Conservation (phyloP, 2,113 vertebrate species). For the Kryptolebias marmoratus region DNA sequence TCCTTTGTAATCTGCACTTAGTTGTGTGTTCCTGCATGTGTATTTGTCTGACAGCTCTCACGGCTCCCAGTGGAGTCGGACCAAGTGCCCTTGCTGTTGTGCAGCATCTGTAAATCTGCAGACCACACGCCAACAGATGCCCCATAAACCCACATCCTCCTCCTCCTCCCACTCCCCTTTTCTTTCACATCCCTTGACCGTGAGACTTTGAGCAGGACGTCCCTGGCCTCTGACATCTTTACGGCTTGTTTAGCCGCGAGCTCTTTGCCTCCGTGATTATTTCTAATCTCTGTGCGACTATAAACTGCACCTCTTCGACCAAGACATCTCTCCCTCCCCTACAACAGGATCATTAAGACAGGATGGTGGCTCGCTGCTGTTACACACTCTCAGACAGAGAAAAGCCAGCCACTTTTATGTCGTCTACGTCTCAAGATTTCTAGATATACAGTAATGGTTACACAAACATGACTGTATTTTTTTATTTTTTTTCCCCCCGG, state of each 20-base stretch:
- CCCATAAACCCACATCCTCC: constrained; percentile 50
- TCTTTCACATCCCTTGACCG: constrained; percentile 54
- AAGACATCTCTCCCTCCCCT: constrained; percentile 13
- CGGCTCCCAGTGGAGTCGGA: constrained; percentile 57
- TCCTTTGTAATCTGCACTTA: constrained; percentile 35
- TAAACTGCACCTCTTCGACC: constrained; percentile 53
- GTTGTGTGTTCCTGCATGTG: constrained; percentile 30
- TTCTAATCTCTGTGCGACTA: constrained; percentile 68
- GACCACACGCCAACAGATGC: constrained; percentile 64
- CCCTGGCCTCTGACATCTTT: constrained; percentile 73
- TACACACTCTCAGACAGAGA: constrained; percentile 41
- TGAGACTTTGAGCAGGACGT: constrained; percentile 75
- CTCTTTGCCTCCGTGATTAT: constrained; percentile 73
- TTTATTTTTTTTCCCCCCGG: constrained; percentile 18
- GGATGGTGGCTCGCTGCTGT: constrained; percentile 22
- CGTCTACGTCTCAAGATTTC: constrained; percentile 53
- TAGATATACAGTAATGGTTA: constrained; percentile 51
- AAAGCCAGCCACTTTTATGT: constrained; percentile 52
- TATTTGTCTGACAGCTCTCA: constrained; percentile 55
- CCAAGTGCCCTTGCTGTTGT: constrained; percentile 31
- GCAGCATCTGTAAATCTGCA: constrained; percentile 66
- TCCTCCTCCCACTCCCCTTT: background rate
- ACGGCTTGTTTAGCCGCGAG: constrained; percentile 73
- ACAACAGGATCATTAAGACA: constrained; percentile 47
- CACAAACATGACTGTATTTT: constrained; percentile 19